These are phyloP conservation scores for Cossypha heuglini DNA, from an alignment of 2,797 vertebrate genomes.

Conservation along the genomic window DNA sequence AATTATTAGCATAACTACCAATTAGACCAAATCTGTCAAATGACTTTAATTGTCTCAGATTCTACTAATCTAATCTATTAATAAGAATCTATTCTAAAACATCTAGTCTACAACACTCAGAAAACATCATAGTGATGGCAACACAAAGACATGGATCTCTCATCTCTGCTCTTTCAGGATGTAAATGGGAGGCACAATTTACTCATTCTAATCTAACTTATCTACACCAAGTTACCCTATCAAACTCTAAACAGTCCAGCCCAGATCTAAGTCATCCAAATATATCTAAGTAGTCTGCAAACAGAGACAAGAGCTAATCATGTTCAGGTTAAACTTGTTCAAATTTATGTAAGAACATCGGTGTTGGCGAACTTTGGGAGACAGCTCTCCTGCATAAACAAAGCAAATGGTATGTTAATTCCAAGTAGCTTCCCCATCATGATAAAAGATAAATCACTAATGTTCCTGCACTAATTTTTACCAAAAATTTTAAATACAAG, in stretches of 20 bases:
- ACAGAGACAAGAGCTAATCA: background rate
- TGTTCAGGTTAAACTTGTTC: background rate
- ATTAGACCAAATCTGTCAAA: background rate
- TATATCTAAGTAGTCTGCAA: background rate
- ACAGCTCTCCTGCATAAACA: background rate
- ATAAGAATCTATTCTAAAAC: background rate
- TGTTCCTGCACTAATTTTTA: background rate
- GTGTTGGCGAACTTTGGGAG: background rate
- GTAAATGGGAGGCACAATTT: background rate
- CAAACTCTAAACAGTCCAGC: background rate
- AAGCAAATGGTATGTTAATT: background rate
- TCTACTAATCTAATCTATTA: background rate
- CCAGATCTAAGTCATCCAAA: background rate
- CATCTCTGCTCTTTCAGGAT: background rate
- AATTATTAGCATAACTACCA: background rate
- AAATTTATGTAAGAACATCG: background rate
- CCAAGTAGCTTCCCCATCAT: background rate
- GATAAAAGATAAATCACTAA: background rate
- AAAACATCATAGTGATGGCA: background rate
- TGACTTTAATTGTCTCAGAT: background rate
- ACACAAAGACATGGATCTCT: background rate
- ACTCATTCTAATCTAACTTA: background rate
- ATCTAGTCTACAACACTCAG: background rate
- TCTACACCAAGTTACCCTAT: background rate
- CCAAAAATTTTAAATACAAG: background rate